Base-by-base conservation (phyloP, 2,888 invertebrate genomes). In the Rhingia rostrata region DNA sequence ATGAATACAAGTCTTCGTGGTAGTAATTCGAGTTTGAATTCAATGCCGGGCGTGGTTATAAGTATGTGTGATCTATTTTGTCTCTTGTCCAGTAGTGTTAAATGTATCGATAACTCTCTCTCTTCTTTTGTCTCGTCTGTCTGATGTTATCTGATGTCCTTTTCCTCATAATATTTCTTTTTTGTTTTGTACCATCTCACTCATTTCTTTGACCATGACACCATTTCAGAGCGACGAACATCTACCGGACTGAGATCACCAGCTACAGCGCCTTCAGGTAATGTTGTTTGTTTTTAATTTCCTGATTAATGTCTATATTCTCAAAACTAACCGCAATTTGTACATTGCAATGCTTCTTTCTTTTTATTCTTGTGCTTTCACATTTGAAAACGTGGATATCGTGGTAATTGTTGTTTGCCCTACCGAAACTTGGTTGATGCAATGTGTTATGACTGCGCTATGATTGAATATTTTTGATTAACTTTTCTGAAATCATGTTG, bases 1-100 rank as follows among this genome's bases (percentile, higher is more conserved):
- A 88, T 88, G 88, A 88, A 87, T 85, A 87, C 88, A 66, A 88
- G 88, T 87, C 86, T 88, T 60, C 88, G 88, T 87, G 88, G 88
- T 81, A 89, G 88, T 87, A 88, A 87, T 86, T 86, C 87, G 78
- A 88, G 88, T 86, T 86, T 88, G 64, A 88, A 88, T 80, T 88
- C 88, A 61, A 87, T 88, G 87, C 86, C 88, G 66, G 87, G 87
- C 79, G 87, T 86, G 81, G 87, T 88, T 82, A 87, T 87, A 87
- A 88, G 88, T 88, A 87, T 86, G 88, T 88, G 81, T 86, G 51
- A 22, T 22, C 14, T 64, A 37, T 41, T 61, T 75, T 54, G 61
- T 70, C 39, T 49, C 22, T 30, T 49, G 41, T 37, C 33, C 41
- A 22, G 22, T 22, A 22, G 22, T 22, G 14, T 35, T 5, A n/a